These are phyloP conservation scores for Falco concolor DNA, from an alignment of 2,797 vertebrate species.

Conservation along the genomic window DNA sequence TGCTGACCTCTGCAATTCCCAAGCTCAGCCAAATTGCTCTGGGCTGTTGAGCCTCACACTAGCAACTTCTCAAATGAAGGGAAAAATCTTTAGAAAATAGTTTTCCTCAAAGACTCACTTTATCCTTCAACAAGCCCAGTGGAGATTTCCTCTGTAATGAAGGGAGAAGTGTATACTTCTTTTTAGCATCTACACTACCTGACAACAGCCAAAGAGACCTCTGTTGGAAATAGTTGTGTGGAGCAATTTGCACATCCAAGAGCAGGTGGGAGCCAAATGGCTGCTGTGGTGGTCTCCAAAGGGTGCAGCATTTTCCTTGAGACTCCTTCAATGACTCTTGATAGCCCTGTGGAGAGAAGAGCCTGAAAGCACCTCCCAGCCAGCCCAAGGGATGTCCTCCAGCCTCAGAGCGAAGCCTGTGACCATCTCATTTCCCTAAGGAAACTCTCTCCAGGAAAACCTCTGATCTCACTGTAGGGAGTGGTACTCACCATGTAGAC, in stretches of 20 bases:
- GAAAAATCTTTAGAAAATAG: background rate
- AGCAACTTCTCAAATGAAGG: background rate
- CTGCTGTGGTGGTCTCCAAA: background rate
- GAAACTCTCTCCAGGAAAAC: background rate
- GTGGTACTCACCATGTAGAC: background rate
- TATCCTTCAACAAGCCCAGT: background rate
- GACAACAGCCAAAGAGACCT: background rate
- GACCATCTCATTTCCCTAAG: background rate
- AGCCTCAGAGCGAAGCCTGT: background rate
- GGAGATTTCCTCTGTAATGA: background rate
- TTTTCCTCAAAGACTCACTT: background rate
- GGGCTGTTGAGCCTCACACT: background rate
- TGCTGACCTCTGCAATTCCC: background rate
- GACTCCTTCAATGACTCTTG: background rate
- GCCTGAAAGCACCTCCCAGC: background rate
- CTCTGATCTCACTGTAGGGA: background rate
- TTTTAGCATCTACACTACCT: background rate
- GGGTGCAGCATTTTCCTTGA: background rate
- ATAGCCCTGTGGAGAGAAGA: background rate
- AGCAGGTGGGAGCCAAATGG: accelerated
- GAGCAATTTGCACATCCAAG: background rate
- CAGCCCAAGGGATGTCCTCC: background rate
- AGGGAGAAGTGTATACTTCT: background rate
- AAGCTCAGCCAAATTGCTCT: background rate
- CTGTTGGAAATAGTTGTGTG: background rate